These are phyloP conservation scores for Kuschelorhynchus macadamiae DNA, from an alignment of 2,888 invertebrate species.

Conservation along the genomic window DNA sequence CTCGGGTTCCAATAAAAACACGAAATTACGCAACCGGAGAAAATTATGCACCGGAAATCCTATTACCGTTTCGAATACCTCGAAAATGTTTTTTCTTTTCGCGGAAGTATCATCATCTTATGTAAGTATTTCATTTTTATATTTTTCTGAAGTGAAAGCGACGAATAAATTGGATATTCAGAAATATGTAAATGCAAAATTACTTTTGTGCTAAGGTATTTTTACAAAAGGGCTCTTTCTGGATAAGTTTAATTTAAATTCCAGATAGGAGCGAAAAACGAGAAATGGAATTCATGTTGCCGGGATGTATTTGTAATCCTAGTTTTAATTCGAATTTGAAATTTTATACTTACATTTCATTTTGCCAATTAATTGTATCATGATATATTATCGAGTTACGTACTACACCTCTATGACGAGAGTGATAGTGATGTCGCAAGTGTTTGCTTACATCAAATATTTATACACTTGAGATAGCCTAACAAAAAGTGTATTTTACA, in stretches of 20 bases:
- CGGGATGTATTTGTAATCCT: slow-evolving; percentile 24
- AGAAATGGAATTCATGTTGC: slow-evolving; percentile 28
- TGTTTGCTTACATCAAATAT: too few relatives aligned
- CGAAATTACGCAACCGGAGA: slow-evolving; percentile 6
- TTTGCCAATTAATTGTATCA: neutral
- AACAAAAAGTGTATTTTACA: neutral
- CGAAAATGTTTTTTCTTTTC: slow-evolving; percentile 5
- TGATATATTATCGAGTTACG: neutral
- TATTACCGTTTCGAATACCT: slow-evolving; percentile 10
- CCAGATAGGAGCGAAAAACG: slow-evolving; percentile 21
- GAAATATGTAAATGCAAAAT: slow-evolving; percentile 45
- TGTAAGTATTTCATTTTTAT: slow-evolving; percentile 33
- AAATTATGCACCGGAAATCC: slow-evolving; percentile 9
- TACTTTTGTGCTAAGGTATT: slow-evolving; percentile 44
- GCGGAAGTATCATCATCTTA: slow-evolving; percentile 22
- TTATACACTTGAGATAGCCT: too few relatives aligned
- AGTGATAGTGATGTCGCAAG: too few relatives aligned
- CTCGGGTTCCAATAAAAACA: neutral
- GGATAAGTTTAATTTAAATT: slow-evolving; percentile 36
- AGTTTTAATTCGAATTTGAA: slow-evolving; percentile 2
- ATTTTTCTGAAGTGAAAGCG: slow-evolving; percentile 34
- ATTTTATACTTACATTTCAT: neutral
- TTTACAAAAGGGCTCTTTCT: slow-evolving; percentile 27
- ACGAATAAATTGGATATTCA: slow-evolving; percentile 38
- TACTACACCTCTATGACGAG: too few relatives aligned